Percentiles rank a stretch among this genome's conserved stretches.
Conservation (phyloP, 2,113 vertebrate genomes). For the Todiramphus saurophagus region DNA sequence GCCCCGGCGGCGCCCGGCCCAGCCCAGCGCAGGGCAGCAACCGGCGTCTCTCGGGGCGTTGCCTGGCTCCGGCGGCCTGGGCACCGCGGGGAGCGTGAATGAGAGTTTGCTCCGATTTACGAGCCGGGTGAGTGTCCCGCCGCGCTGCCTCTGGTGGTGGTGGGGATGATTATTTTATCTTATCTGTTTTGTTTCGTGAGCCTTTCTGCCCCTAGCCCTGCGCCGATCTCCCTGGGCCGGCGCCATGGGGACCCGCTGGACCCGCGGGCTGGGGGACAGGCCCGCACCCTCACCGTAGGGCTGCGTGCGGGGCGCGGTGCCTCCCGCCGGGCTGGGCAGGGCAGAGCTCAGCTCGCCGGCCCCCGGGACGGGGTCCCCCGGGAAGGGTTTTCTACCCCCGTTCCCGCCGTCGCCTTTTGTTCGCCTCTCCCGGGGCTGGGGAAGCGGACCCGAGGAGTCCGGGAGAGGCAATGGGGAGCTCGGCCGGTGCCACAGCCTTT, state of each 20-base stretch:
- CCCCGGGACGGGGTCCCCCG: neutral
- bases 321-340: neutral
- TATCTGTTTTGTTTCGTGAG: neutral
- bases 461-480: neutral
- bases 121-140: constrained; percentile 42
- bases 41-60: constrained; percentile 11
- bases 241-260: neutral
- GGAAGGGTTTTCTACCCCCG: neutral
- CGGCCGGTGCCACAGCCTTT: neutral
- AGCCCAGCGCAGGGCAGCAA: neutral
- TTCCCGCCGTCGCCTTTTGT: neutral
- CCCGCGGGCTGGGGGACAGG: neutral
- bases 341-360: no score
- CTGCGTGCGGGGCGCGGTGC: neutral
- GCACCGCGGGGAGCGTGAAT: constrained; percentile 35
- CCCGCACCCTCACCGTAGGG: neutral
- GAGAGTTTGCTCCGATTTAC: constrained; percentile 62
- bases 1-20: neutral
- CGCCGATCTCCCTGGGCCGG: neutral
- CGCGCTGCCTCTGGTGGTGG: neutral
- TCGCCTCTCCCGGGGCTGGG: neutral
- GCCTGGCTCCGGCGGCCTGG: neutral
- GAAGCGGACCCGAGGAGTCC: neutral
- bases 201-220: neutral
- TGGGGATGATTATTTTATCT: neutral